These are phyloP conservation scores for Nemopilema nomurai DNA, from an alignment of 30 jellyfish, hydroid and myxozoan species.

Conservation along the genomic window DNA sequence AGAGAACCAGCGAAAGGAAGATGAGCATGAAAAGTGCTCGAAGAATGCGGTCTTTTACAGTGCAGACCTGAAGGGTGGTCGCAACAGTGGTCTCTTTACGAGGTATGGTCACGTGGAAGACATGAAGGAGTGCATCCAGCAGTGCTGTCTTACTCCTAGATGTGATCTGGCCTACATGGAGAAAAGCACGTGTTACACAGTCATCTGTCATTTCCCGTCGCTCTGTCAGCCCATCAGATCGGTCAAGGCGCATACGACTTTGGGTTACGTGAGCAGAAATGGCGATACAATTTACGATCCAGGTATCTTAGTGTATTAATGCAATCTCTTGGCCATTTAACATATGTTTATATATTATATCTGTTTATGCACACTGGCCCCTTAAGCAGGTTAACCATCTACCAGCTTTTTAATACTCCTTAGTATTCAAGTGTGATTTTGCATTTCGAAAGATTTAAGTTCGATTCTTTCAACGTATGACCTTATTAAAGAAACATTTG, in stretches of 20 bases:
- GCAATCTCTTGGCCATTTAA: no score
- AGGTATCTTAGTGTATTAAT: constrained; percentile 58
- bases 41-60: constrained; percentile 79
- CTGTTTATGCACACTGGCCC: no score
- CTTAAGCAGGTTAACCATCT: no score
- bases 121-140: constrained; percentile 83
- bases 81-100: constrained; percentile 90
- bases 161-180: constrained; percentile 96
- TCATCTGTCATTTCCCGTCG: constrained; percentile 97
- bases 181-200: constrained; percentile 73
- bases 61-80: constrained; percentile 93
- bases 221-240: constrained; percentile 96
- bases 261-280: constrained; percentile 79
- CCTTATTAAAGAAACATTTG: background rate
- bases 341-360: no score
- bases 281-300: constrained; percentile 89
- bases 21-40: constrained; percentile 57
- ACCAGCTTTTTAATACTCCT: no score
- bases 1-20: constrained; percentile 31
- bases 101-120: constrained; percentile 85
- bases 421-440: no score
- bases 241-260: constrained; percentile 71
- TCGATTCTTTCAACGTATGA: no score
- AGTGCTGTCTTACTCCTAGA: constrained; percentile 79
- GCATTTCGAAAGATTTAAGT: no score